phyloP scores from a whole-genome alignment of 1,140 invertebrate species.

The Leptinotarsa texana region DNA sequence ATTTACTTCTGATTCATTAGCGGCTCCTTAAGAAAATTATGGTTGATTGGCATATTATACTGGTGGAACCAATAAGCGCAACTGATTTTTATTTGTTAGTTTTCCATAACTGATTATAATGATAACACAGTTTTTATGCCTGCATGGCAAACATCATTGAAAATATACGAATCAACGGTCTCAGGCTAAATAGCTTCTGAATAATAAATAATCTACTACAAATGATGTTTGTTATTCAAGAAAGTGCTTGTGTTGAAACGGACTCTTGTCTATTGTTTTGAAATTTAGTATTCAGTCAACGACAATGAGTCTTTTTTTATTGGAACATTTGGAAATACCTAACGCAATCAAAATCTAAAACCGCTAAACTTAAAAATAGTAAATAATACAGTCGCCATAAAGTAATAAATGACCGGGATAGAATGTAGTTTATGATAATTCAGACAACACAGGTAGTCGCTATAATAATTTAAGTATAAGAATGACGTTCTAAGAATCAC shows the following conservation, averaged over 20 bases:
- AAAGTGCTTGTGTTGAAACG: constrained; percentile 34
- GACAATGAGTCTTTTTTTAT: constrained; percentile 24
- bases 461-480: constrained; percentile 22
- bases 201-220: constrained; percentile 21
- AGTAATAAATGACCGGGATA: background rate
- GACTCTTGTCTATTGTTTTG: constrained; percentile 36
- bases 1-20: too few species aligned
- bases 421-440: constrained; percentile 13
- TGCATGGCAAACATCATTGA: constrained; percentile 4
- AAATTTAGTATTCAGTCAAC: constrained; percentile 34
- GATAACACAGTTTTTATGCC: constrained; percentile 5
- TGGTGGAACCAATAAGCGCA: background rate
- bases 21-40: too few species aligned
- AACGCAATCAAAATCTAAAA: constrained; percentile 5
- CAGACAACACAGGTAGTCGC: constrained; percentile 17
- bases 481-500: constrained; percentile 38
- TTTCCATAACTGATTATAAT: constrained; percentile 9
- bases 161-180: constrained; percentile 18
- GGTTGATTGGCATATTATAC: too few species aligned
- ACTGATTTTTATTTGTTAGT: constrained; percentile 10
- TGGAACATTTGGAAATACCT: constrained; percentile 40
- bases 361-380: constrained; percentile 2
- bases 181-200: constrained; percentile 9
- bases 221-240: constrained; percentile 35
- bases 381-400: background rate